A percentile compares a stretch with the other conserved stretches of the same genome.
Evolutionary conservation across 2,797 vertebrate genomes (phyloP).

Genomic region (Pantherophis alleghaniensis): DNA sequence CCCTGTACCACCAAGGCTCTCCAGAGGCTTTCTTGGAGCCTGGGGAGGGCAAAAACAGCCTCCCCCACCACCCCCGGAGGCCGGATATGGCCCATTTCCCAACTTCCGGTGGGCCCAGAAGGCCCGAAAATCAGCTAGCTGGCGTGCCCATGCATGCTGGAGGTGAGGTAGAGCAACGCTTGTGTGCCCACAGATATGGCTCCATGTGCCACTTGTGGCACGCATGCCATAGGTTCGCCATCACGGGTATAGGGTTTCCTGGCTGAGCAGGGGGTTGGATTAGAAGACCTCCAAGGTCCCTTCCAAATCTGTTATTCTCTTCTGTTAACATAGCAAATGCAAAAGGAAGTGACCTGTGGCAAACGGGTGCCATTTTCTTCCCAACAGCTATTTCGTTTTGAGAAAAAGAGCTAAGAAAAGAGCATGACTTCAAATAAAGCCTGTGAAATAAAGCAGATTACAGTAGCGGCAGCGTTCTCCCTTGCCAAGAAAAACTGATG

Average conservation of each 20-base stretch:
- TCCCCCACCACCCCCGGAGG: no score
- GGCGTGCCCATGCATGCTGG: no score
- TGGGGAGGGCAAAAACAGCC: no score
- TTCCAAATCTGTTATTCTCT: neutral
- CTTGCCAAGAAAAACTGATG: neutral
- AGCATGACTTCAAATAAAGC: conserved; percentile 36
- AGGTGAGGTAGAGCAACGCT: no score
- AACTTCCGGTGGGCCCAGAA: no score
- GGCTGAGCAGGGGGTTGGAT: neutral
- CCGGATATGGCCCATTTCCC: no score
- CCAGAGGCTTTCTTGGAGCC: no score
- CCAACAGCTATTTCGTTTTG: conserved; percentile 2
- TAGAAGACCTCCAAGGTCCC: neutral
- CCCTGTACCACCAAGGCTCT: no score
- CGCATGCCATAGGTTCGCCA: no score
- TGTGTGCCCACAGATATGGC: no score
- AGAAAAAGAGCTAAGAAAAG: neutral
- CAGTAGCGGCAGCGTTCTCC: neutral
- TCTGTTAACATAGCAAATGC: neutral
- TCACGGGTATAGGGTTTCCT: neutral
- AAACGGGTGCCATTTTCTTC: conserved; percentile 14
- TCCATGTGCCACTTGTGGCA: no score
- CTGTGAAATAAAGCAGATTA: conserved; percentile 33
- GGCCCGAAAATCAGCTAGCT: no score
- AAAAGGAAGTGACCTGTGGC: neutral